Base-by-base conservation (phyloP, 2,113 vertebrate species). In the Notechis scutatus region DNA sequence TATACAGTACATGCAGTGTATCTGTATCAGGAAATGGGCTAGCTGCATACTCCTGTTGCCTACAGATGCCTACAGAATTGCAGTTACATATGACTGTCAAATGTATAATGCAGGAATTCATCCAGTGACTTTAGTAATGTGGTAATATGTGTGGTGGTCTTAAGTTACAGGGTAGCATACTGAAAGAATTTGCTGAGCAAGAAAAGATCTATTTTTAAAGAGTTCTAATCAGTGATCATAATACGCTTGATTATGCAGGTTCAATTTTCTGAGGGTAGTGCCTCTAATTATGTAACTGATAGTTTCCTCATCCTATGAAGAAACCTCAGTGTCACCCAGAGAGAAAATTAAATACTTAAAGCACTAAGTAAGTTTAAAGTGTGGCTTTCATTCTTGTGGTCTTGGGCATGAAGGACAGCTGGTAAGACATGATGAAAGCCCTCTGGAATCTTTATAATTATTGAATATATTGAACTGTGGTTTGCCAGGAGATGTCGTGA, bases 291-390 rank as follows among this genome's bases (percentile, higher is more conserved):
- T 61, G 93, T 93, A 96, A 95, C 95, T 93, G 92, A 87, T 95
- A 92, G n/a, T 96, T 96, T 97, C 96, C 93, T 96, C 88, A 93
- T 95, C 55, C 94, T 95, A 94, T 90, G 94, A 92, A 94, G 93
- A 89, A 92, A 64, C 88, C 94, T 94, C 94, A 93, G 4, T 95
- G 93, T 97, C 96, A 96, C 96, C 90, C 96, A 39, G 74, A 91
- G 94, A 96, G 95, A 95, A 97, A 96, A 95, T 90, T 81, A 96
- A 96, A 95, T 94, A 57, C 95, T 95, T 95, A 86, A 95, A 93
- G 86, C 92, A 87, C 21, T 0, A 39, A n/a, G 57, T 95, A 89
- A 95, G 96, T 96, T 95, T 90, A 88, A 93, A 94, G 93, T 92
- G 89, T 93, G 74, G 45, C 91, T 96, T 96, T 95, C 59, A 24